phyloP scores from a whole-genome alignment of 2,113 vertebrate species.

The Indicator maculatus region DNA sequence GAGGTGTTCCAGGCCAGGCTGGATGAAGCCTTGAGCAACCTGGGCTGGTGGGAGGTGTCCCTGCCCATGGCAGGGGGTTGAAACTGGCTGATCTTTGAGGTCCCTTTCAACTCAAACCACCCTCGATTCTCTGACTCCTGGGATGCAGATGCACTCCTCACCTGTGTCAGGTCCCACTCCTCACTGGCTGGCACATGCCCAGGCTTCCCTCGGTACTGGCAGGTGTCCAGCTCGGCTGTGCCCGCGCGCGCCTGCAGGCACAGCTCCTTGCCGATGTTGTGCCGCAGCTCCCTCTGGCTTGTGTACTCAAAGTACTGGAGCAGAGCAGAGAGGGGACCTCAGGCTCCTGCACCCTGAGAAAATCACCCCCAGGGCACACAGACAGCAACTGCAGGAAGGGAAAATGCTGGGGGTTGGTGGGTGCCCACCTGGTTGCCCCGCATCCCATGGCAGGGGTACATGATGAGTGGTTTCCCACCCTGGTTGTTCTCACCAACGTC shows the following conservation, averaged over 20 bases:
- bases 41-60: too few species aligned
- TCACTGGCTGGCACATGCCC: conserved; percentile 79
- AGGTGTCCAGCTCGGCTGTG: conserved; percentile 78
- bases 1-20: too few species aligned
- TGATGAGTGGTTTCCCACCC: conserved; percentile 89
- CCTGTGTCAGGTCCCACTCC: conserved; percentile 87
- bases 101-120: too few species aligned
- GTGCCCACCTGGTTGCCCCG: conserved; percentile 92
- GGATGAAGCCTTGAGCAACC: too few species aligned
- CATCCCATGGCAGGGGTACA: conserved; percentile 94
- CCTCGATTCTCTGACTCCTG: too few species aligned
- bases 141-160: conserved; percentile 38
- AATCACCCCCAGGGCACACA: accelerated
- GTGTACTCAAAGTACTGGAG: conserved; percentile 93
- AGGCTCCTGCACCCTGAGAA: accelerated
- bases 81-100: too few species aligned
- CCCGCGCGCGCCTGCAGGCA: conserved; percentile 80
- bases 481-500: conserved; percentile 90
- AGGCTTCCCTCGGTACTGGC: conserved; percentile 81
- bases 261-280: conserved; percentile 91
- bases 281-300: conserved; percentile 87
- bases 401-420: accelerated
- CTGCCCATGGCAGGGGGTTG: too few species aligned
- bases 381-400: accelerated
- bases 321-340: background rate